These are phyloP conservation scores for Drosophila quadrilineata DNA, from an alignment of 1,140 invertebrate species.

Conservation along the genomic window DNA sequence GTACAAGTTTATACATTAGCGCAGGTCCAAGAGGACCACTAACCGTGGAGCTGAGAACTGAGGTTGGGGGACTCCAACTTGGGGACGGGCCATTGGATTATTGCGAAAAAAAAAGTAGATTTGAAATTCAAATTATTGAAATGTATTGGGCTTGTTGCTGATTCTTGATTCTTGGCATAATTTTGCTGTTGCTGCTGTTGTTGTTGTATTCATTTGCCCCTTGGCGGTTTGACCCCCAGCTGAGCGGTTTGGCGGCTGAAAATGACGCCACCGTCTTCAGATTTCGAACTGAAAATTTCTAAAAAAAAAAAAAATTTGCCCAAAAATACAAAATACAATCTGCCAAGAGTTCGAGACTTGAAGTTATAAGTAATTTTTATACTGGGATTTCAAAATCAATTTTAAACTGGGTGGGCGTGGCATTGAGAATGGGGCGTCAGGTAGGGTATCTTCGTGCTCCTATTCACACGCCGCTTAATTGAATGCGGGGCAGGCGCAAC, in stretches of 20 bases:
- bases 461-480: constrained; percentile 73
- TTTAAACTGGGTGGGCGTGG: too few relatives aligned
- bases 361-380: too few relatives aligned
- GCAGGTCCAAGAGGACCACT: constrained; percentile 30
- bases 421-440: too few relatives aligned
- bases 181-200: constrained; percentile 8
- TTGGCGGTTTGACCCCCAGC: constrained; percentile 41
- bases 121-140: constrained; percentile 67
- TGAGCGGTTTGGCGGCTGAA: constrained; percentile 18
- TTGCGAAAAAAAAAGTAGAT: constrained; percentile 37
- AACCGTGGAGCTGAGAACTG: too few relatives aligned
- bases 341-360: too few relatives aligned
- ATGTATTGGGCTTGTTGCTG: constrained; percentile 47
- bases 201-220: constrained; percentile 26
- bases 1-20: constrained; percentile 51
- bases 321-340: too few relatives aligned
- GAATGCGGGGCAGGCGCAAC: constrained; percentile 57
- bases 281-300: background rate
- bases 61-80: background rate
- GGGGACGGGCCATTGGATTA: background rate
- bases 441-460: too few relatives aligned
- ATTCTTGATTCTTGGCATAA: constrained; percentile 4
- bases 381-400: too few relatives aligned
- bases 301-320: too few relatives aligned
- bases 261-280: constrained; percentile 57